These are phyloP conservation scores for Garrulus glandarius DNA, from an alignment of 2,797 vertebrate genomes.

Conservation along the genomic window DNA sequence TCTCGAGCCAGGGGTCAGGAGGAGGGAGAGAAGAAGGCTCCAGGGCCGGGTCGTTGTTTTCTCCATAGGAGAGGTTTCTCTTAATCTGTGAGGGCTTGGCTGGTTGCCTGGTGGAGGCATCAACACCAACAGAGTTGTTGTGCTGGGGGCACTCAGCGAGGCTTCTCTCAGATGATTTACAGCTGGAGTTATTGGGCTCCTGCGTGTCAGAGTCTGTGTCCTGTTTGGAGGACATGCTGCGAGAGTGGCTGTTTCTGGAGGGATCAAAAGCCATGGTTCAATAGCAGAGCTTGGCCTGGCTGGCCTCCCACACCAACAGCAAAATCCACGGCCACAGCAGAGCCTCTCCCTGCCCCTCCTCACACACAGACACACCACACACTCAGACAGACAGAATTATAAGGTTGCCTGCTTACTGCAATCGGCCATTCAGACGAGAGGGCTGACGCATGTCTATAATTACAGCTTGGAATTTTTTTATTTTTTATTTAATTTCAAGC, in stretches of 20 bases:
- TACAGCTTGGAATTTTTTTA: background rate
- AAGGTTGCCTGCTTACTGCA: constrained; percentile 79
- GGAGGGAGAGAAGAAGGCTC: constrained; percentile 94
- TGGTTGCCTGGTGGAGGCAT: constrained; percentile 79
- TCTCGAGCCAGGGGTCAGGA: constrained; percentile 96
- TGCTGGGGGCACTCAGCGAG: constrained; percentile 86
- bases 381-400: constrained; percentile 68
- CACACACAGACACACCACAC: constrained; percentile 61
- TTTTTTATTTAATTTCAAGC: background rate
- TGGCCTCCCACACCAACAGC: background rate
- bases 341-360: constrained; percentile 54
- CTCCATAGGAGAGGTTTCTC: constrained; percentile 95
- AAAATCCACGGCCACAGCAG: constrained; percentile 48
- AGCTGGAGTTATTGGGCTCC: constrained; percentile 82
- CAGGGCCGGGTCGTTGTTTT: constrained; percentile 91
- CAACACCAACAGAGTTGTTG: constrained; percentile 85
- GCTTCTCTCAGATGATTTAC: constrained; percentile 88
- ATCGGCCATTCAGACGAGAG: constrained; percentile 44
- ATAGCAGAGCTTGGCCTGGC: background rate
- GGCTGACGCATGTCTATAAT: constrained; percentile 20
- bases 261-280: background rate
- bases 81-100: constrained; percentile 83
- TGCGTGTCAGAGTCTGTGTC: constrained; percentile 92
- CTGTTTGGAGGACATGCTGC: constrained; percentile 95
- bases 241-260: constrained; percentile 87